Conservation (phyloP, 30 jellyfish, hydroid and myxozoan species). For the Chrysaora quinquecirrha region DNA sequence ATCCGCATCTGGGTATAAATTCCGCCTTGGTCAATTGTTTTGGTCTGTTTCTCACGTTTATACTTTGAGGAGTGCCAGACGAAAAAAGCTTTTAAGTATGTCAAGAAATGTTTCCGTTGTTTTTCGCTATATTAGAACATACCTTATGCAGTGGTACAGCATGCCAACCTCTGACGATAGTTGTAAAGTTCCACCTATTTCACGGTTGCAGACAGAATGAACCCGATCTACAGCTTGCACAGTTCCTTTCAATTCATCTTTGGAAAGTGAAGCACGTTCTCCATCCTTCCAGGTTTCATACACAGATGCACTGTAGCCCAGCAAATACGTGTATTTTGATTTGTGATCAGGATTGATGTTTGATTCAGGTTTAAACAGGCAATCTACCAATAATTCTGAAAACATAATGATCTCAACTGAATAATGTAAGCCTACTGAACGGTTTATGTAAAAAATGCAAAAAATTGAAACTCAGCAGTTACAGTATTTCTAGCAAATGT, state of each 20-base stretch:
- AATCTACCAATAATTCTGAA: constrained; percentile 71
- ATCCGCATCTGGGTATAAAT: too few relatives aligned
- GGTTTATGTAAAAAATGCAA: too few relatives aligned
- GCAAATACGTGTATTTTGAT: constrained; percentile 78
- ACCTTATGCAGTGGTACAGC: constrained; percentile 94
- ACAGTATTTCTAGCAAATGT: too few relatives aligned
- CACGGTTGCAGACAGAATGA: constrained; percentile 83
- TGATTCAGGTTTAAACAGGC: constrained; percentile 85
- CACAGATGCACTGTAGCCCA: constrained; percentile 90
- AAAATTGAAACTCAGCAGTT: too few relatives aligned
- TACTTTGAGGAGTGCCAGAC: too few relatives aligned
- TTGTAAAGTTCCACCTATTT: constrained; percentile 87
- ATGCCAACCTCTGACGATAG: constrained; percentile 84
- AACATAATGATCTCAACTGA: neutral
- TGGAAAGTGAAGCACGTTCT: constrained; percentile 60
- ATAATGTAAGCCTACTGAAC: too few relatives aligned
- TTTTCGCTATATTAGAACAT: too few relatives aligned
- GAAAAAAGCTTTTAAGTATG: too few relatives aligned
- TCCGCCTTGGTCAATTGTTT: too few relatives aligned
- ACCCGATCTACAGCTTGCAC: constrained; percentile 92
- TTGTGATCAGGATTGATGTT: constrained; percentile 78
- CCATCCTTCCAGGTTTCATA: constrained; percentile 88
- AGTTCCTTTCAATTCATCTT: constrained; percentile 89
- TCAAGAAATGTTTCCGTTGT: too few relatives aligned
- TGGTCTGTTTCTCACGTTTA: too few relatives aligned